Evolutionary conservation across 2,888 invertebrate genomes (phyloP).

Genomic region (Andrena marginata): DNA sequence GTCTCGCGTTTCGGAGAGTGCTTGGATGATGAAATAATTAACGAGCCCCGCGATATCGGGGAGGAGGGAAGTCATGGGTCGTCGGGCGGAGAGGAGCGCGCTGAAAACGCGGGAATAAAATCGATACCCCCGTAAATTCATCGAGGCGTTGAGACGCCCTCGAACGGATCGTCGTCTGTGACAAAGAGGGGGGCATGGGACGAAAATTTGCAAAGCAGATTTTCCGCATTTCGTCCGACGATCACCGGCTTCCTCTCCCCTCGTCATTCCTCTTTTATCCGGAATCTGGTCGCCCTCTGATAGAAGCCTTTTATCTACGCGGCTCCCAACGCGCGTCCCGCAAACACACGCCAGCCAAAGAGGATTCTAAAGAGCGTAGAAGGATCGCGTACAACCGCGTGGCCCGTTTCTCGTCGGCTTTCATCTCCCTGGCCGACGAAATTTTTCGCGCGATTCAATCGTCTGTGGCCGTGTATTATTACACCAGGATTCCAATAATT

Average conservation of each 20-base stretch:
- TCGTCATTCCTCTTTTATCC: conserved; percentile 2
- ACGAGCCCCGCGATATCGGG: conserved; percentile 3
- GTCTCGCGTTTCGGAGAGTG: background rate
- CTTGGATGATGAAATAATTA: conserved; percentile 12
- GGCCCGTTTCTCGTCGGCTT: conserved; percentile 46
- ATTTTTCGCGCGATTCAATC: background rate
- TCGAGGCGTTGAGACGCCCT: conserved; percentile 59
- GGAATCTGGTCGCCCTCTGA: conserved; percentile 33
- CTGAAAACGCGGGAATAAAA: conserved; percentile 48
- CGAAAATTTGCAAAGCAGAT: conserved; percentile 72
- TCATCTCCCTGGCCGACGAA: conserved; percentile 22
- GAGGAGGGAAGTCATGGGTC: conserved; percentile 18
- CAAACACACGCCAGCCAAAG: conserved; percentile 9
- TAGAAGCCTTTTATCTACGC: conserved; percentile 43
- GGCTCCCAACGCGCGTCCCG: conserved; percentile 31
- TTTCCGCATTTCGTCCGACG: conserved; percentile 55
- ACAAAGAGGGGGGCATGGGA: conserved; percentile 6
- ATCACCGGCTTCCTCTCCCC: conserved; percentile 31
- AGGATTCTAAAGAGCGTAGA: background rate
- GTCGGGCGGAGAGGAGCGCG: conserved; percentile 25
- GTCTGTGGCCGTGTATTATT: background rate
- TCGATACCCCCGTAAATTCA: conserved; percentile 62
- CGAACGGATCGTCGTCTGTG: conserved; percentile 19
- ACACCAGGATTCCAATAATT: background rate
- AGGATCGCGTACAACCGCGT: background rate